Conservation (phyloP, 2,797 vertebrate genomes). For the Eulemur coronatus region DNA sequence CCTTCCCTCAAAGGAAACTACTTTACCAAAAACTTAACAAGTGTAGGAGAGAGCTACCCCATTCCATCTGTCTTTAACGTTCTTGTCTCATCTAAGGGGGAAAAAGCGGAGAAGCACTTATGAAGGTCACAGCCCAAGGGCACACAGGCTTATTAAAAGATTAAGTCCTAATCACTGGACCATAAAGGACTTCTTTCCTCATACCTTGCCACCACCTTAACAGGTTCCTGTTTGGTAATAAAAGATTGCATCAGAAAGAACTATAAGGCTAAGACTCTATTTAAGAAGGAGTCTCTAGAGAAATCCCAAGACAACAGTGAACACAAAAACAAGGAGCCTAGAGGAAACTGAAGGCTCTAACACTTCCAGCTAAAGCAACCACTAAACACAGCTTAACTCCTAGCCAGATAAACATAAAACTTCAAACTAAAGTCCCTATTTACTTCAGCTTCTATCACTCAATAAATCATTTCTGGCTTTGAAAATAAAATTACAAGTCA, state of each 20-base stretch:
- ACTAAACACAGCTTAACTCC: background rate
- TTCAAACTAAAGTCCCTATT: background rate
- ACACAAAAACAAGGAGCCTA: background rate
- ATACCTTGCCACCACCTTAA: background rate
- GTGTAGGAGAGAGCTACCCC: background rate
- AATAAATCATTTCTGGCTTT: background rate
- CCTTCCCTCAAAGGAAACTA: background rate
- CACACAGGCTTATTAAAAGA: background rate
- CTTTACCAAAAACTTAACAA: background rate
- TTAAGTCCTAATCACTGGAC: background rate
- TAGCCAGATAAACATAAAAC: background rate
- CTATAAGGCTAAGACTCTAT: background rate
- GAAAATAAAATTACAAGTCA: background rate
- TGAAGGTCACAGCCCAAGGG: background rate
- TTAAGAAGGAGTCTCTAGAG: background rate
- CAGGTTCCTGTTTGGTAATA: background rate
- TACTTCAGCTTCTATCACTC: background rate
- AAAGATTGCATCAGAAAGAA: background rate
- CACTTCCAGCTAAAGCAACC: too few species aligned
- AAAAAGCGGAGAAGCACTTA: background rate
- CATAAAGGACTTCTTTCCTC: background rate
- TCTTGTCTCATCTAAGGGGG: background rate
- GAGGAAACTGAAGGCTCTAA: background rate
- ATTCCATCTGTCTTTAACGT: background rate
- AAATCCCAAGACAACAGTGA: background rate